phyloP scores from a whole-genome alignment of 2,888 invertebrate species.

The Chrysomela aeneicollis region DNA sequence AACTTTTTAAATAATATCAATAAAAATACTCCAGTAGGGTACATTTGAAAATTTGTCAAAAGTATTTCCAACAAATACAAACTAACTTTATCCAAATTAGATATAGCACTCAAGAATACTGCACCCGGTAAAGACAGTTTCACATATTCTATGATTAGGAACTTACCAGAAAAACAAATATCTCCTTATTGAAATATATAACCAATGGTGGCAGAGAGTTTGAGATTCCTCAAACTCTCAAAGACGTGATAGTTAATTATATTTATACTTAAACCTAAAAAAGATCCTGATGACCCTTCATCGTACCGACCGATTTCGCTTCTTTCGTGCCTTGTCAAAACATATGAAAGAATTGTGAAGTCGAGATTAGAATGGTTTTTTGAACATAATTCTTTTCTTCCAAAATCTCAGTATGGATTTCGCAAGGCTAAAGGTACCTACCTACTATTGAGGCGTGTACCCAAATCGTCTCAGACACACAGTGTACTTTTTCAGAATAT shows the following conservation, averaged over 20 bases:
- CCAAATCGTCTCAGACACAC: neutral
- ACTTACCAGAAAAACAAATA: too few relatives aligned
- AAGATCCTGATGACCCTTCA: too few relatives aligned
- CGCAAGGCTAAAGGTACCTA: too few relatives aligned
- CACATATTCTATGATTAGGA: too few relatives aligned
- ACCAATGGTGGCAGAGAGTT: neutral
- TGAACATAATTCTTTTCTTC: too few relatives aligned
- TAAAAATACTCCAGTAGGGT: neutral
- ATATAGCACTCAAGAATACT: neutral
- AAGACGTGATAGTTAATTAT: neutral
- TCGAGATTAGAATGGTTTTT: too few relatives aligned
- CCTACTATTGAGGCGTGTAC: too few relatives aligned
- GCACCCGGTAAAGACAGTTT: too few relatives aligned
- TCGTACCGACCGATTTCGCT: constrained; percentile 7
- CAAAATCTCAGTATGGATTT: too few relatives aligned
- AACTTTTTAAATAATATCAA: neutral
- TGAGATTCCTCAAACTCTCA: neutral
- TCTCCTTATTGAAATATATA: neutral
- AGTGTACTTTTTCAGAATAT: neutral
- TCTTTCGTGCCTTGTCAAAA: too few relatives aligned
- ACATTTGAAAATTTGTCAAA: neutral
- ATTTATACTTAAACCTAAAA: neutral
- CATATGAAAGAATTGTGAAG: too few relatives aligned
- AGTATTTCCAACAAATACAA: constrained; percentile 10
- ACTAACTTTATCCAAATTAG: neutral